phyloP scores from a whole-genome alignment of 2,888 invertebrate species.

The Plebejus argus region DNA sequence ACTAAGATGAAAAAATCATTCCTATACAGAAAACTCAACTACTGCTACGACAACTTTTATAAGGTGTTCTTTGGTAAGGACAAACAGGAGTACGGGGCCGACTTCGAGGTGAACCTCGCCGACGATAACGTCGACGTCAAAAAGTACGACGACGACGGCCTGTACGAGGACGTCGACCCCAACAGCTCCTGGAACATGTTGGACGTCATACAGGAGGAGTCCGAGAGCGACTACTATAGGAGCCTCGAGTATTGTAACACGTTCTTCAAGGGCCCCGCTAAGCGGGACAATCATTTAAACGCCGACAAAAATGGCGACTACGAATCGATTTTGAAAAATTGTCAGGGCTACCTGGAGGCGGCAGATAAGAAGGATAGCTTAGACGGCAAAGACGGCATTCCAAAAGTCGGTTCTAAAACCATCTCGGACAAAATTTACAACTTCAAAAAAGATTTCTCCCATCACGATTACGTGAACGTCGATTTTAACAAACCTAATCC shows the following conservation, averaged over 20 bases:
- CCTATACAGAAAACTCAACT: conserved; percentile 72
- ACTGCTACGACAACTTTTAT: conserved; percentile 76
- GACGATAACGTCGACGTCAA: conserved; percentile 43
- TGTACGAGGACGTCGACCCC: conserved; percentile 67
- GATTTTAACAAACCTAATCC: conserved; percentile 49
- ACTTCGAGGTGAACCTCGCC: conserved; percentile 50
- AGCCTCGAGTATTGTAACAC: conserved; percentile 70
- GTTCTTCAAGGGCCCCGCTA: conserved; percentile 47
- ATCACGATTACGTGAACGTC: conserved; percentile 67
- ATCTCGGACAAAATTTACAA: conserved; percentile 67
- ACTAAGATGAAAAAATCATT: conserved; percentile 59
- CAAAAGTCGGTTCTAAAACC: conserved; percentile 62
- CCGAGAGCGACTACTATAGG: conserved; percentile 74
- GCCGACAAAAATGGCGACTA: conserved; percentile 46
- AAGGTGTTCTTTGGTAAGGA: conserved; percentile 68
- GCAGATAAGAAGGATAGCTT: conserved; percentile 39
- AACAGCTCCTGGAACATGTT: conserved; percentile 58
- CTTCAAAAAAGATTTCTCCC: conserved; percentile 71
- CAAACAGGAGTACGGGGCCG: conserved; percentile 56
- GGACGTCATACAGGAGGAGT: conserved; percentile 74
- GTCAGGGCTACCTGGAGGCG: conserved; percentile 52
- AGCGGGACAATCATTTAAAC: conserved; percentile 26
- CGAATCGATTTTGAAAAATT: conserved; percentile 57
- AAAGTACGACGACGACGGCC: conserved; percentile 60
- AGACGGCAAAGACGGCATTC: conserved; percentile 44